Conservation (phyloP, 2,888 invertebrate species). For the Venusia cambrica region DNA sequence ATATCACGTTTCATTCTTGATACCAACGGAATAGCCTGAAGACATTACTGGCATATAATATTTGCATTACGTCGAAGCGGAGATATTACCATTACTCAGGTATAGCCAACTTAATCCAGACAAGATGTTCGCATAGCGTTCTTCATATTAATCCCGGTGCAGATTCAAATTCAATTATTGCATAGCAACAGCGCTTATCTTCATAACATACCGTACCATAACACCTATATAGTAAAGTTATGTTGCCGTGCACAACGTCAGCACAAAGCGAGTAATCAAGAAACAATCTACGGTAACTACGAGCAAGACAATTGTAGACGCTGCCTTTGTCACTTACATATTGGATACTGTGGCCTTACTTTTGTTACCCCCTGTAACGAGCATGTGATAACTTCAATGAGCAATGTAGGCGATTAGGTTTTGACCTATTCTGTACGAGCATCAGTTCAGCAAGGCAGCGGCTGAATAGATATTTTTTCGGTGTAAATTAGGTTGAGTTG, state of each 20-base stretch:
- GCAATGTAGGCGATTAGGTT: too few relatives aligned
- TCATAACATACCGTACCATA: not conserved
- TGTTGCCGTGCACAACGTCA: conserved; percentile 16
- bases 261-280: conserved; percentile 33
- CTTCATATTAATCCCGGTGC: conserved; percentile 13
- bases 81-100: conserved; percentile 2
- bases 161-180: conserved; percentile 21
- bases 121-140: conserved; percentile 8
- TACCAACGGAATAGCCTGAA: too few relatives aligned
- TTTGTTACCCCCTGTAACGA: too few relatives aligned
- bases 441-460: too few relatives aligned
- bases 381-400: too few relatives aligned
- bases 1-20: too few relatives aligned
- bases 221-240: conserved; percentile 16
- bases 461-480: too few relatives aligned
- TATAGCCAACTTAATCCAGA: conserved; percentile 10
- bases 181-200: conserved; percentile 9
- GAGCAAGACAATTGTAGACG: conserved; percentile 3
- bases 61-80: not conserved
- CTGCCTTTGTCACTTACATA: conserved; percentile 1
- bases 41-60: too few relatives aligned
- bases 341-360: too few relatives aligned
- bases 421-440: too few relatives aligned
- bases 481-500: too few relatives aligned
- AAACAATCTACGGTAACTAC: conserved; percentile 28